Percentiles rank a stretch among this genome's conserved stretches.
These are phyloP conservation scores for Hippocampus comes DNA, from an alignment of 2,113 vertebrate genomes.

Conservation along the genomic window DNA sequence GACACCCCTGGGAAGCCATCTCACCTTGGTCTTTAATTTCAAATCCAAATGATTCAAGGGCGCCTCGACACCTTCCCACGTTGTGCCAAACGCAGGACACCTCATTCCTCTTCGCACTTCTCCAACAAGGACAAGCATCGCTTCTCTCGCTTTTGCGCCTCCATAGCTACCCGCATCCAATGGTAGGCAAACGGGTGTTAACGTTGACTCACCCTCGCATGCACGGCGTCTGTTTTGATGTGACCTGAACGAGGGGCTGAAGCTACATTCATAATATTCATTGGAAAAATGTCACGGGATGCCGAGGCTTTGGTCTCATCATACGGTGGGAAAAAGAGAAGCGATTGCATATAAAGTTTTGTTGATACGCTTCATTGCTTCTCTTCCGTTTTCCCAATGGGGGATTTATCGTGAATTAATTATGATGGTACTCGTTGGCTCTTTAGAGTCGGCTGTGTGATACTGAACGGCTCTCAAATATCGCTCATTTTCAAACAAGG, in stretches of 20 bases:
- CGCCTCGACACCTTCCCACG: too few species aligned
- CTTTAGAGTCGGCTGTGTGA: not conserved
- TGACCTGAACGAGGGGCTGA: not conserved
- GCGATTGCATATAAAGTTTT: not conserved
- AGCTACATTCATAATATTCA: not conserved
- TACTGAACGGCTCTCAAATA: not conserved
- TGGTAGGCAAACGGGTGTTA: slow-evolving; percentile 11
- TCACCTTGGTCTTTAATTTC: too few species aligned
- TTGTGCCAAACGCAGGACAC: not conserved
- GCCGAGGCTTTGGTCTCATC: not conserved
- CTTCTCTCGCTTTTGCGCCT: not conserved
- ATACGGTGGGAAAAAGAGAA: not conserved
- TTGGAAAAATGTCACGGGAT: not conserved
- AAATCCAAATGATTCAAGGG: too few species aligned
- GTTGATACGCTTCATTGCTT: not conserved
- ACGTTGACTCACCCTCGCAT: slow-evolving; percentile 27
- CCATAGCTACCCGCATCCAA: not conserved
- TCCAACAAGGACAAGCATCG: not conserved
- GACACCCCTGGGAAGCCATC: too few species aligned
- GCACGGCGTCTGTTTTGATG: slow-evolving; percentile 12
- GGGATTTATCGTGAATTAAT: not conserved
- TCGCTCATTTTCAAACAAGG: not conserved
- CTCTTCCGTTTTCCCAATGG: not conserved
- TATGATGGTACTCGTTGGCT: not conserved
- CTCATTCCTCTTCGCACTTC: not conserved